Percentiles rank a stretch among this genome's conserved stretches.
These are phyloP conservation scores for Xylocampa areola DNA, from an alignment of 2,888 invertebrate species.

Conservation along the genomic window DNA sequence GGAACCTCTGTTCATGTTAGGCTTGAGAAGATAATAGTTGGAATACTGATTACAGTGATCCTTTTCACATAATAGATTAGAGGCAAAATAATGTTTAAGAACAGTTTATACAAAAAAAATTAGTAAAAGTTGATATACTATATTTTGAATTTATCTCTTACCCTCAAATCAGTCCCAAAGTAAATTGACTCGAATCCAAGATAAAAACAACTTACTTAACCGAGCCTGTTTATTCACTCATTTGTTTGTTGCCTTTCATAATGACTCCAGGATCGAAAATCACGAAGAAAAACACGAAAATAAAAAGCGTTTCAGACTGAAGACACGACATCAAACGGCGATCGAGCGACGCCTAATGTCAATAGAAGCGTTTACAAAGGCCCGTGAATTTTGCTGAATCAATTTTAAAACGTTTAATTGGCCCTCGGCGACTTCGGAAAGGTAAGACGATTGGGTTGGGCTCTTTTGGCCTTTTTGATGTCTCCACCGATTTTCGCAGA, in stretches of 20 bases:
- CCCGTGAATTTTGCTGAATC: conserved; percentile 76
- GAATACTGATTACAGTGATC: background rate
- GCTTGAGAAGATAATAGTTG: background rate
- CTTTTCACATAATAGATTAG: no score
- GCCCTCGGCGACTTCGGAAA: conserved; percentile 69
- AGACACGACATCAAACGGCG: conserved; percentile 71
- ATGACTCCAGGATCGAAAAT: conserved; percentile 39
- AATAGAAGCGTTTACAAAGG: conserved; percentile 80
- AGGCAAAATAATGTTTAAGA: no score
- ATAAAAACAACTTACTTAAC: conserved; percentile 51
- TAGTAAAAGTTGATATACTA: no score
- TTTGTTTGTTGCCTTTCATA: conserved; percentile 50
- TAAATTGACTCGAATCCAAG: conserved; percentile 36
- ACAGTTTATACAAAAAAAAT: no score
- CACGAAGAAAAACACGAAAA: conserved; percentile 45
- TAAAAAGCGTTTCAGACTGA: conserved; percentile 51
- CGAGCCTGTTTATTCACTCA: conserved; percentile 41
- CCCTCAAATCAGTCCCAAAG: conserved; percentile 34
- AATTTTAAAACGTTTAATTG: conserved; percentile 87
- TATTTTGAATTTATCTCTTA: conserved; percentile 4
- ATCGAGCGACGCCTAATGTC: conserved; percentile 72
- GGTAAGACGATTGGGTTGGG: conserved; percentile 71
- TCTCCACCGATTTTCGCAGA: conserved; percentile 56
- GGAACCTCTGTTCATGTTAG: background rate
- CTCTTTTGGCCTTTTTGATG: conserved; percentile 80